A percentile compares a stretch with the other conserved stretches of the same genome.
These are phyloP conservation scores for Hirtodrosophila histrioides DNA, from an alignment of 2,888 invertebrate species.

Conservation along the genomic window DNA sequence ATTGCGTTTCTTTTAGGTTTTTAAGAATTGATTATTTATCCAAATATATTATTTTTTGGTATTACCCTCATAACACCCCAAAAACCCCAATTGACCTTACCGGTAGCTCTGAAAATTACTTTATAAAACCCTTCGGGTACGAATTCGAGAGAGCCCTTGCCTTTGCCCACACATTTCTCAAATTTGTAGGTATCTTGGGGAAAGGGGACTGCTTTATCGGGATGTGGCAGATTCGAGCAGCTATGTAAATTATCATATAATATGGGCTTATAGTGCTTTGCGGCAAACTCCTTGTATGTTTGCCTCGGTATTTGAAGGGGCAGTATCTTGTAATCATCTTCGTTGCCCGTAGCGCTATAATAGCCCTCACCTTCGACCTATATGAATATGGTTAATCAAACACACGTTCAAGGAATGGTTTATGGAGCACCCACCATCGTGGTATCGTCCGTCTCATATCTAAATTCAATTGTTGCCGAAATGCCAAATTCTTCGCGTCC, in stretches of 20 bases:
- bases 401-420: no score
- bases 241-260: slow-evolving; percentile 26
- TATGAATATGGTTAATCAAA: no score
- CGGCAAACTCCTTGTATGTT: slow-evolving; percentile 2
- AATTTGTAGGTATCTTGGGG: slow-evolving; percentile 7
- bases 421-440: slow-evolving; percentile 33
- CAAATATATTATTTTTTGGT: slow-evolving; percentile 14
- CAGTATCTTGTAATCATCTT: slow-evolving; percentile 45
- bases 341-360: slow-evolving; percentile 49
- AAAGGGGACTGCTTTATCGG: slow-evolving; percentile 6
- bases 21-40: background rate
- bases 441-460: slow-evolving; percentile 8
- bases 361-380: background rate
- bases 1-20: no score
- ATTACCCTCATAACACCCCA: slow-evolving; percentile 5
- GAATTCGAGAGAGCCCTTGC: slow-evolving; percentile 52
- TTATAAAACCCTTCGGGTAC: slow-evolving; percentile 52
- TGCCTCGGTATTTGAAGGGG: slow-evolving; percentile 43
- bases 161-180: slow-evolving; percentile 20
- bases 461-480: background rate
- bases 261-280: slow-evolving; percentile 33
- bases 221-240: slow-evolving; percentile 38
- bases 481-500: slow-evolving; percentile 16
- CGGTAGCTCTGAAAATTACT: slow-evolving; percentile 11
- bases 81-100: slow-evolving; percentile 27